Evolutionary conservation across 2,113 vertebrate species (phyloP).

Genomic region (Gila orcuttii): DNA sequence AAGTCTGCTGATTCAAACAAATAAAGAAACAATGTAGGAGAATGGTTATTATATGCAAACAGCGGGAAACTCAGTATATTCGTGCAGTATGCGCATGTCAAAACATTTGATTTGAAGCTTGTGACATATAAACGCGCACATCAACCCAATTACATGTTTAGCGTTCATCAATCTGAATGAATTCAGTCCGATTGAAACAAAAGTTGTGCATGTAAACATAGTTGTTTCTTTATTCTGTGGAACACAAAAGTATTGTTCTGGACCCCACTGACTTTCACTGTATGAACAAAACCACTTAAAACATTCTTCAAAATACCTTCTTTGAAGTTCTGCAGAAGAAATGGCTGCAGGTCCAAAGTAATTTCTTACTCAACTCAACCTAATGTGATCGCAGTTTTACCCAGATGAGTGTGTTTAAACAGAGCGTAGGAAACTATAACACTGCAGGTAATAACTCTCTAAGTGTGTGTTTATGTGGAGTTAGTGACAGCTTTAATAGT

Average conservation of each 20-base stretch:
- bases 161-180: too few relatives aligned
- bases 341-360: not conserved
- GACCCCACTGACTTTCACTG: not conserved
- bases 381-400: not conserved
- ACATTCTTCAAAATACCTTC: not conserved
- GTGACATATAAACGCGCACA: too few relatives aligned
- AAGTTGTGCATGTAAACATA: too few relatives aligned
- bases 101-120: too few relatives aligned
- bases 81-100: too few relatives aligned
- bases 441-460: conserved; percentile 51
- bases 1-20: too few relatives aligned
- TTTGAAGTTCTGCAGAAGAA: not conserved
- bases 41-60: too few relatives aligned
- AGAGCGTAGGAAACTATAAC: conserved; percentile 61
- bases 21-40: too few relatives aligned
- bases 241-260: not conserved
- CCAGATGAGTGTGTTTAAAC: conserved; percentile 59
- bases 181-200: too few relatives aligned
- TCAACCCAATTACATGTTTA: too few relatives aligned
- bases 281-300: not conserved
- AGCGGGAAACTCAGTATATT: too few relatives aligned
- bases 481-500: conserved; percentile 10
- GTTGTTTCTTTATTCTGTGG: too few relatives aligned
- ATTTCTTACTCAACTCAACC: not conserved
- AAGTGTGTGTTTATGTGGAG: conserved; percentile 1